Conservation (phyloP, 1,140 invertebrate species). For the Cydia pomonella region DNA sequence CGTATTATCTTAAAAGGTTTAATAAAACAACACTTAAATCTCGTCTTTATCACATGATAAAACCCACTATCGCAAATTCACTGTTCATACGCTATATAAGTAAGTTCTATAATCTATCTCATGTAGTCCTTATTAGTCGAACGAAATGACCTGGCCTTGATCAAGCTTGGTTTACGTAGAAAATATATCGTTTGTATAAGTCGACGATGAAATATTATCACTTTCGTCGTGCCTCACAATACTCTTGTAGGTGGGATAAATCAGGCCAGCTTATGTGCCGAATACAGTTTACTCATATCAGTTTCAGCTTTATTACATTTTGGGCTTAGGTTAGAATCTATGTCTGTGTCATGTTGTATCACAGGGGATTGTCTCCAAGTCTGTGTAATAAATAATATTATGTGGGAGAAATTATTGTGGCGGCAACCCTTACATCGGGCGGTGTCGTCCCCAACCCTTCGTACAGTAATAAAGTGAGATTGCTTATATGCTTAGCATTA, state of each 20-base stretch:
- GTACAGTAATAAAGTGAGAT: constrained; percentile 59
- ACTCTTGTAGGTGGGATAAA: constrained; percentile 23
- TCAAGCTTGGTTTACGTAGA: neutral
- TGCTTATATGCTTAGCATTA: constrained; percentile 75
- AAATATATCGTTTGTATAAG: neutral
- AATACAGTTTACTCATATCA: constrained; percentile 33
- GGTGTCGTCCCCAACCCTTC: constrained; percentile 36
- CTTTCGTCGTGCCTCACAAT: constrained; percentile 26
- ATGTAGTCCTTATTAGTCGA: neutral
- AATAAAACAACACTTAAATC: neutral
- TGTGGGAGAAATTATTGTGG: constrained; percentile 51
- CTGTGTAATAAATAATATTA: constrained; percentile 60
- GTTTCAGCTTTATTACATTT: constrained; percentile 33
- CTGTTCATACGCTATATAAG: no score
- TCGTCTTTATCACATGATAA: neutral
- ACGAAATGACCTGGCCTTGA: neutral
- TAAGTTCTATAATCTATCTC: no score
- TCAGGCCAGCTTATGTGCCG: constrained; percentile 30
- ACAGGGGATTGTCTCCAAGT: constrained; percentile 49
- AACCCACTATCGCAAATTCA: neutral
- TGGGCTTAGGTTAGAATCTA: constrained; percentile 36
- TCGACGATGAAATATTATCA: constrained; percentile 19
- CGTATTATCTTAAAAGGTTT: neutral
- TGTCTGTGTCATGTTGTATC: constrained; percentile 44
- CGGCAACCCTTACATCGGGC: constrained; percentile 44